These are phyloP conservation scores for Thalassophryne amazonica DNA, from an alignment of 2,797 vertebrate genomes.

Conservation along the genomic window DNA sequence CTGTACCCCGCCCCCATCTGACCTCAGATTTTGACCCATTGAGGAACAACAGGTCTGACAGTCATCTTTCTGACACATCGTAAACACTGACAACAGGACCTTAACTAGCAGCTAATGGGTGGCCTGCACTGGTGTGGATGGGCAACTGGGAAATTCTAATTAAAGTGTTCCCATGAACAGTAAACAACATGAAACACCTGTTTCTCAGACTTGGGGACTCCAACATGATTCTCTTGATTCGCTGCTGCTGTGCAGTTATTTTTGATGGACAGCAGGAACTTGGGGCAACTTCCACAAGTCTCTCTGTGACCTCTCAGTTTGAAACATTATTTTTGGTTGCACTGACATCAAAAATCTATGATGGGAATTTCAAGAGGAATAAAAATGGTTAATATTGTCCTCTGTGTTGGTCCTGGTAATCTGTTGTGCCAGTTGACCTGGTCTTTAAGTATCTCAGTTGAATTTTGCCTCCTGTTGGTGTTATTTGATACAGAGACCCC, in stretches of 20 bases:
- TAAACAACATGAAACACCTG: slow-evolving; percentile 66
- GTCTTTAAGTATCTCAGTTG: slow-evolving; percentile 28
- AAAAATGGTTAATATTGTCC: background rate
- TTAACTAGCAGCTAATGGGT: slow-evolving; percentile 57
- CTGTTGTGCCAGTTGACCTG: background rate
- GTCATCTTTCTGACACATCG: slow-evolving; percentile 54
- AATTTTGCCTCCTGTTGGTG: slow-evolving; percentile 15
- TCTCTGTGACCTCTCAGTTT: slow-evolving; percentile 5
- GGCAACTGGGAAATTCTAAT: slow-evolving; percentile 39
- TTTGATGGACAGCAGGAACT: slow-evolving; percentile 31
- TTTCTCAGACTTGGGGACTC: slow-evolving; percentile 49
- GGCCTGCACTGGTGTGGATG: slow-evolving; percentile 24
- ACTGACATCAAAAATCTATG: background rate
- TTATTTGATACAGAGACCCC: slow-evolving; percentile 39
- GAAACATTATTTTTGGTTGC: slow-evolving; percentile 17
- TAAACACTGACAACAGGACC: slow-evolving; percentile 69
- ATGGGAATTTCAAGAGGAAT: background rate
- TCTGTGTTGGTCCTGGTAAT: no score
- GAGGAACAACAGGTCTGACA: slow-evolving; percentile 50
- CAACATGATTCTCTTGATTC: slow-evolving; percentile 23
- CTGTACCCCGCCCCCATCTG: slow-evolving; percentile 26
- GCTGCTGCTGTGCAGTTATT: slow-evolving; percentile 28
- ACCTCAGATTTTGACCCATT: slow-evolving; percentile 54
- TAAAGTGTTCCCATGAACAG: slow-evolving; percentile 64
- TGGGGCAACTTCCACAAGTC: slow-evolving; percentile 1